phyloP scores from a whole-genome alignment of 2,113 vertebrate species.

The Eolophus roseicapilla region DNA sequence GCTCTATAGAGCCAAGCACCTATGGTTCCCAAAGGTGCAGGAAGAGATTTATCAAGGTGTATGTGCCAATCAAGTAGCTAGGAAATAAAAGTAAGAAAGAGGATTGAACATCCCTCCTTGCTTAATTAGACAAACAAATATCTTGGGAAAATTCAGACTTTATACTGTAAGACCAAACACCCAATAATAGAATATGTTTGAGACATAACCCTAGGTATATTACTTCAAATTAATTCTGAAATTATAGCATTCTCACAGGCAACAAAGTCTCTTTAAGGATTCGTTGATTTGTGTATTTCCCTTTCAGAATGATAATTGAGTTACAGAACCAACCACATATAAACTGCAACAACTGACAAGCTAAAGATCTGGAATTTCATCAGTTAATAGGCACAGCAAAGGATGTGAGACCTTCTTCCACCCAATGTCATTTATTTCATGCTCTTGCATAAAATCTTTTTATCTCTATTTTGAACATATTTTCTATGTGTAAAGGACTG shows the following conservation, averaged over 20 bases:
- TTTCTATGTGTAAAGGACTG: neutral
- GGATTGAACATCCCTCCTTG: neutral
- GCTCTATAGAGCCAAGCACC: slow-evolving; percentile 93
- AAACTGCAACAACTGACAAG: neutral
- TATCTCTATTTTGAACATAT: neutral
- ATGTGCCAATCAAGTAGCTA: slow-evolving; percentile 95
- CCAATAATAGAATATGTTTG: neutral
- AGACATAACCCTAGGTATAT: neutral
- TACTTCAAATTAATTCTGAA: neutral
- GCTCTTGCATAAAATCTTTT: neutral
- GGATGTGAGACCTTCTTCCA: neutral
- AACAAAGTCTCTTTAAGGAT: neutral
- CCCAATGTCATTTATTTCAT: neutral
- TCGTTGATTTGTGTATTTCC: neutral
- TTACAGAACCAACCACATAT: neutral
- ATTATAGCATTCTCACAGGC: neutral
- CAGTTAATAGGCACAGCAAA: neutral
- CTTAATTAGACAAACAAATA: neutral
- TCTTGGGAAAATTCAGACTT: neutral
- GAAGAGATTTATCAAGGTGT: slow-evolving; percentile 93
- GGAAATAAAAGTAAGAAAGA: slow-evolving; percentile 45
- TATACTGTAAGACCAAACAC: neutral
- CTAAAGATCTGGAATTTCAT: neutral
- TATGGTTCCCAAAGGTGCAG: slow-evolving; percentile 90
- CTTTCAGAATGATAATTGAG: neutral